These are phyloP conservation scores for Lepidonotus clava DNA, from an alignment of 2,888 invertebrate genomes.

Conservation along the genomic window DNA sequence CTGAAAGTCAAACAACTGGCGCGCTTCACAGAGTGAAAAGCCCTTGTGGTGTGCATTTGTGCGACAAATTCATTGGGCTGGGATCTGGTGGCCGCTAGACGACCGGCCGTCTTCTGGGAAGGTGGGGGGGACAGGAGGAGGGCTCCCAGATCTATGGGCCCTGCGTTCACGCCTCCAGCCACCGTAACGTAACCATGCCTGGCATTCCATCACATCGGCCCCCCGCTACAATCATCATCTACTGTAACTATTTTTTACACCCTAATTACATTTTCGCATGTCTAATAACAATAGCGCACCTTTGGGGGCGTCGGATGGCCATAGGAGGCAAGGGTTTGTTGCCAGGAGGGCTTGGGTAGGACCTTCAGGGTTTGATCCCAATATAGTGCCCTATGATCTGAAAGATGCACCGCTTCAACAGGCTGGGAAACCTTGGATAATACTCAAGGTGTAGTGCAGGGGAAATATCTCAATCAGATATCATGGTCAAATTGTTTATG, in stretches of 20 bases:
- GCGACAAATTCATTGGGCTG: background rate
- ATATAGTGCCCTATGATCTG: too few species aligned
- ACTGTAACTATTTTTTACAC: background rate
- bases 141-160: too few species aligned
- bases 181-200: background rate
- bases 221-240: constrained; percentile 17
- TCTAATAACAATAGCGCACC: constrained; percentile 13
- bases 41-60: background rate
- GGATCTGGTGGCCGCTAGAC: too few species aligned
- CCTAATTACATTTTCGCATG: constrained; percentile 28
- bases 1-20: constrained; percentile 32
- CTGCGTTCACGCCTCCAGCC: background rate
- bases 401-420: too few species aligned
- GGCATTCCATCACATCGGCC: constrained; percentile 7
- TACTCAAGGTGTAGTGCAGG: too few species aligned
- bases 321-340: background rate
- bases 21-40: background rate
- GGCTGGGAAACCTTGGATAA: background rate
- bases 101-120: too few species aligned
- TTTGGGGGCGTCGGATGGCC: background rate
- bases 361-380: background rate
- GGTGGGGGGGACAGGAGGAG: background rate
- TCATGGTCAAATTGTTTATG: too few species aligned
- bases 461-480: too few species aligned
- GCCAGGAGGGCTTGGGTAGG: background rate